phyloP scores from a whole-genome alignment of 1,140 invertebrate species.

The Zaprionus vittiger region DNA sequence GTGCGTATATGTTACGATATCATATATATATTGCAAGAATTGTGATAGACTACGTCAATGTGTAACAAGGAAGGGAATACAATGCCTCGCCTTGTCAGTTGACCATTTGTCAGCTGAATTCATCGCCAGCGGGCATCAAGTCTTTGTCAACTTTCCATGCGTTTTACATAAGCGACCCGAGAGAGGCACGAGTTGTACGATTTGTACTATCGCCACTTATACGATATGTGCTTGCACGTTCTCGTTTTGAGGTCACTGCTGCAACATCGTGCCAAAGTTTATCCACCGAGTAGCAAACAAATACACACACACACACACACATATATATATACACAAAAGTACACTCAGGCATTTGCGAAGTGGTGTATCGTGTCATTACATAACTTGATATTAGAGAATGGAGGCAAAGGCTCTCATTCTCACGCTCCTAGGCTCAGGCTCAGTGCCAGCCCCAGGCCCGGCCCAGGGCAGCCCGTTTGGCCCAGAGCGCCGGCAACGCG shows the following conservation, averaged over 20 bases:
- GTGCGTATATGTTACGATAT: background rate
- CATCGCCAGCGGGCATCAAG: slow-evolving; percentile 9
- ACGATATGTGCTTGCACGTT: slow-evolving; percentile 3
- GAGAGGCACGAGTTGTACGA: slow-evolving; percentile 25
- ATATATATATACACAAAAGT: background rate
- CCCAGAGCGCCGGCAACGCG: slow-evolving; percentile 32
- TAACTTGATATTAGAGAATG: slow-evolving; percentile 58
- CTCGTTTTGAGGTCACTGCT: slow-evolving; percentile 53
- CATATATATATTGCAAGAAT: background rate
- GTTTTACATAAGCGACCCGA: slow-evolving; percentile 52
- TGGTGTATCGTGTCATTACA: slow-evolving; percentile 67
- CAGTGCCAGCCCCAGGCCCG: background rate
- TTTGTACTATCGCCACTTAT: background rate
- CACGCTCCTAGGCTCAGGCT: background rate
- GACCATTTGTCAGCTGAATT: slow-evolving; percentile 74
- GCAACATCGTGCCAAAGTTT: slow-evolving; percentile 59
- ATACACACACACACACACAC: slow-evolving; percentile 14
- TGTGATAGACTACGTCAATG: slow-evolving; percentile 22
- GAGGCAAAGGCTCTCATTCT: slow-evolving; percentile 22
- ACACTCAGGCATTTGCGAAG: slow-evolving; percentile 49
- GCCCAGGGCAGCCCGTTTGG: slow-evolving; percentile 41
- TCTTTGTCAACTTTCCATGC: slow-evolving; percentile 6
- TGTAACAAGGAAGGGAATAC: slow-evolving; percentile 14
- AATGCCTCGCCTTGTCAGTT: slow-evolving; percentile 51
- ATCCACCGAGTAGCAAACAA: slow-evolving; percentile 24